A percentile compares a stretch with the other conserved stretches of the same genome.
These are phyloP conservation scores for Carabus problematicus DNA, from an alignment of 2,888 invertebrate species.

Conservation along the genomic window DNA sequence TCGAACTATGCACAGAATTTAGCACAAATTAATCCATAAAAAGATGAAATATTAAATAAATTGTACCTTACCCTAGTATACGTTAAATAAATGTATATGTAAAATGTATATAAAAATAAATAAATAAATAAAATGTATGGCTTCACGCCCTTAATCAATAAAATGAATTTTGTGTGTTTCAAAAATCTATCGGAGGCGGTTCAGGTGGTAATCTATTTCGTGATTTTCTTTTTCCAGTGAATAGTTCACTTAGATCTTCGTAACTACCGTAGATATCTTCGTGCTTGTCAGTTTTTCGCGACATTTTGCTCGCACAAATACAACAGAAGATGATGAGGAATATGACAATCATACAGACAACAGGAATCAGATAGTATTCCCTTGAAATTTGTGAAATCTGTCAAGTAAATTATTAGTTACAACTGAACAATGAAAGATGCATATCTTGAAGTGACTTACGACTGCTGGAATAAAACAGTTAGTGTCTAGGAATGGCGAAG, in stretches of 20 bases:
- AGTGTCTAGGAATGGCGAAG: constrained; percentile 55
- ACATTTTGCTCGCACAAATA: constrained; percentile 7
- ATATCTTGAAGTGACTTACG: constrained; percentile 48
- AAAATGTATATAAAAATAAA: constrained; percentile 35
- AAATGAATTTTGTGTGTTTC: constrained; percentile 11
- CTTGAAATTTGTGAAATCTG: constrained; percentile 20
- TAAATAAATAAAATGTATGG: constrained; percentile 14
- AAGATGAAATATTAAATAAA: background rate
- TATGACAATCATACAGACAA: constrained; percentile 25
- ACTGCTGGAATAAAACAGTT: constrained; percentile 53
- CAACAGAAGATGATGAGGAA: constrained; percentile 19
- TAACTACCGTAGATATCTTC: background rate
- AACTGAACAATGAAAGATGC: constrained; percentile 7
- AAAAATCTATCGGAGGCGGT: constrained; percentile 51
- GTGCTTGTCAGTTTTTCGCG: background rate
- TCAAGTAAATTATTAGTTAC: background rate
- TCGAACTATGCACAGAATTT: too few species aligned
- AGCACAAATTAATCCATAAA: too few species aligned
- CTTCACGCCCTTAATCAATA: constrained; percentile 10
- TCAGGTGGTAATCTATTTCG: constrained; percentile 44
- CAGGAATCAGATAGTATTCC: constrained; percentile 32
- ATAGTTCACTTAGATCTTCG: constrained; percentile 25
- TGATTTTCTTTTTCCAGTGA: constrained; percentile 41
- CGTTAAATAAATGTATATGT: constrained; percentile 27
- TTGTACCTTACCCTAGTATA: constrained; percentile 23